Conservation (phyloP, 2,888 invertebrate species). For the Cephus spinipes region DNA sequence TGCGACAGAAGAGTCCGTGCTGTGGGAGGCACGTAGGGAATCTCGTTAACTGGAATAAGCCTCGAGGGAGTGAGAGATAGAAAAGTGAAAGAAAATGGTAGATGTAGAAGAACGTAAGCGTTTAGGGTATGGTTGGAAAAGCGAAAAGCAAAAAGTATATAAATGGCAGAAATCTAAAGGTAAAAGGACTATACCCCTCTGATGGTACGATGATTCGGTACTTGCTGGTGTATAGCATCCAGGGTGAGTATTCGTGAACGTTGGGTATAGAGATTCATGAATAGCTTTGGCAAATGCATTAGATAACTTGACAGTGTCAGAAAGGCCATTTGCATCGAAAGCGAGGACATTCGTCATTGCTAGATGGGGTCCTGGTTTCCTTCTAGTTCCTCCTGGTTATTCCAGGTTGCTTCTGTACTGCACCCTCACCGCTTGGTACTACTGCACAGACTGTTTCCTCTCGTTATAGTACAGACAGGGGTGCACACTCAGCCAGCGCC, state of each 20-base stretch:
- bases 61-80: conserved; percentile 1
- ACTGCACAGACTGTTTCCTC: not conserved
- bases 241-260: not conserved
- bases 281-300: not conserved
- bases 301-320: not conserved
- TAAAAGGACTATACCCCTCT: not conserved
- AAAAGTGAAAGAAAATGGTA: conserved; percentile 23
- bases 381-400: not conserved
- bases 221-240: not conserved
- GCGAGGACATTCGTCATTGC: not conserved
- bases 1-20: conserved; percentile 34
- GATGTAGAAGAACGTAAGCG: conserved; percentile 17
- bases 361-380: not conserved
- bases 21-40: conserved; percentile 14
- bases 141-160: not conserved
- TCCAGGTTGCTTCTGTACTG: not conserved
- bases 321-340: not conserved
- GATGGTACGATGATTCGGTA: not conserved
- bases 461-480: not conserved
- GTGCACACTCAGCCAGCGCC: not conserved
- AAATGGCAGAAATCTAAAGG: not conserved
- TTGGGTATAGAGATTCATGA: not conserved
- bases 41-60: conserved; percentile 1
- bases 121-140: conserved; percentile 4
- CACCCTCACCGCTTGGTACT: not conserved